Base-by-base conservation (phyloP, 1,140 invertebrate genomes). In the Bathynomus jamesi region DNA sequence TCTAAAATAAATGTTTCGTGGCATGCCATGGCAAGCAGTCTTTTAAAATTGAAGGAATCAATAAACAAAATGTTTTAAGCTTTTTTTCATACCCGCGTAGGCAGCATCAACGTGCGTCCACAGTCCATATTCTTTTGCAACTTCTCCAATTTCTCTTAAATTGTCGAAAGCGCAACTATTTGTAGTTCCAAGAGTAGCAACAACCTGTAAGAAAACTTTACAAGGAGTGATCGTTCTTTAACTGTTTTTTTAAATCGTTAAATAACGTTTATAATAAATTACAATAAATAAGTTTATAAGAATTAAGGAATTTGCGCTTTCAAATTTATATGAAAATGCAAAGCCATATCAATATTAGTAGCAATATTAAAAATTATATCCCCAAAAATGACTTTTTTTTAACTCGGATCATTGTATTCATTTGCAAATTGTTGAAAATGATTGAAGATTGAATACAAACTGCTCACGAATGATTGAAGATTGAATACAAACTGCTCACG, bases 181-280 rank as follows among this genome's bases (percentile, higher is more conserved):
- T 0, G 95, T 97, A 0, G 95, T 97, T 28, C 95, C 95, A 17
- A 98, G 83, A 0, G 92, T 94, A 0, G 88, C 89, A 27, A 92
- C 91, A 31, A 98, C 95, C 81, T 95, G 98, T 83, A 99, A 99
- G 17, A 96, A 96, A 65, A n/a, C n/a, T n/a, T n/a, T n/a, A n/a
- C n/a, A n/a, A n/a, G n/a, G n/a, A n/a, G n/a, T n/a, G n/a, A n/a
- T n/a, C n/a, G n/a, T n/a, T n/a, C n/a, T n/a, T n/a, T n/a, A n/a
- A n/a, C n/a, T n/a, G n/a, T n/a, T n/a, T 53, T 40, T 8, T 53
- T 11, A 53, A 17, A 53, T 53, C 13, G 13, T 17, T 53, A 53
- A 17, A 53, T 53, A 53, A 53, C 21, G 21, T 40, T 17, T 53
- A 53, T 53, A 53, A 53, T 53, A 53, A 2, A 53, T 53, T 53